Base-by-base conservation (phyloP, 2,797 vertebrate genomes). In the Clarias pachynema region DNA sequence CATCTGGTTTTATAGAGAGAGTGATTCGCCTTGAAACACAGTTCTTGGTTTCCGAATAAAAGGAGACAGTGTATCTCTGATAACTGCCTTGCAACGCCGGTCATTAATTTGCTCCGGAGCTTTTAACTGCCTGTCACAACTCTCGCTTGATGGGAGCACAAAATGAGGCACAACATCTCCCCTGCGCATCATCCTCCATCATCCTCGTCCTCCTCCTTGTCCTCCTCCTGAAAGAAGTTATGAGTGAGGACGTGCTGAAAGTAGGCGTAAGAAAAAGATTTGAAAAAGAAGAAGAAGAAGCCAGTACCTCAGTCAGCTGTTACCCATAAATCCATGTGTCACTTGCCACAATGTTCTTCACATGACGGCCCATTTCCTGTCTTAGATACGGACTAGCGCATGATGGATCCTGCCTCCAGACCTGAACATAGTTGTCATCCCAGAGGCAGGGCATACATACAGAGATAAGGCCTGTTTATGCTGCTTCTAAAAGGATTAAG, bases 41-140 rank as follows among this genome's bases (percentile, higher is more conserved):
- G 44, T n/a, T 62, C 6, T 60, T 0, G 15, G 69, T 20, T 6
- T 31, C 29, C 15, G 6, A 5, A 24, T 59, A n/a, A 49, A 49
- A 37, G 14, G 57, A 57, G 57, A 40, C 10, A 7, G 10, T 7
- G 29, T 59, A 40, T 56, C 37, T 5, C n/a, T 84, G 56, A 22
- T 34, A 10, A 37, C 31, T 80, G 53, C 34, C 24, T 40, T 66
- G 44, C 56, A 82, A 14, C 22, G 37, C 6, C 8, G 53, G 65
- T 77, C 83, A 85, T 87, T 85, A 29, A 70, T 84, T 86, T 84
- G 40, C 69, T 74, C n/a, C 12, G 15, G 72, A 72, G 40, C 24
- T 31, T 34, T 57, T 29, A 31, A 49, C 84, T 84, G 56, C 22
- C 57, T 81, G 72, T 29, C 79, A 69, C 59, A 60, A 79, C 14